Evolutionary conservation across 2,113 vertebrate genomes (phyloP), one percentile per base, ranked within the genome.

Genomic region (Esox niger): DNA sequence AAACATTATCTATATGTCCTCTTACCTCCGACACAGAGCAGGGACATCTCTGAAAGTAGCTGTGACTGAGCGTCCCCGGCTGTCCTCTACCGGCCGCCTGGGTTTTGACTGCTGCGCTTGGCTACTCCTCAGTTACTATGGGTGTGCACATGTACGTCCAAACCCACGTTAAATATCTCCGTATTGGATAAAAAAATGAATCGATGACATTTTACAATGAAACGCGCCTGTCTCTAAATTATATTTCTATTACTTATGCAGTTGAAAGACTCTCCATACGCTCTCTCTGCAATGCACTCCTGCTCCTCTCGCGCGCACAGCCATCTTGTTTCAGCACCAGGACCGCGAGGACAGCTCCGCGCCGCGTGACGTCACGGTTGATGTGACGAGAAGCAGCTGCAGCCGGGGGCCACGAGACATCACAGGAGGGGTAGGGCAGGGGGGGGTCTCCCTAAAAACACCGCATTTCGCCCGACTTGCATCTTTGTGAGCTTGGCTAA

Each of bases 1-100:
- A 25, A 27, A 17, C 27, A 32, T 32, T 2, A 32, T 35, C 33
- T 4, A 4, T 29, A n/a, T 67, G 64, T 49, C 47, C 8, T 56
- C 89, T 86, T 91, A 95, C 94, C 94, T 93, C 94, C 91, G 61
- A 95, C 94, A 78, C 94, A 95, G 23, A 95, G 92, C 80, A 95
- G 92, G 84, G 94, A 95, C 94, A 95, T 95, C 84, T 85, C 89
- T 86, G 73, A 52, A 35, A 70, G 79, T 71, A 72, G 77, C 38
- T 35, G 81, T 68, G 82, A n/a, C n/a, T n/a, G n/a, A 82, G 85
- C 72, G 81, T 86, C 70, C 85, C 87, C 78, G 78, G 83, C 79
- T 82, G 83, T 90, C 85, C 83, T 87, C 82, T 83, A 23, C 78
- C 76, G 73, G 68, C 72, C 35, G 70, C 76, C 66, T 66, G 72